phyloP scores from a whole-genome alignment of 2,113 vertebrate genomes.

The Onychostruthus taczanowskii region DNA sequence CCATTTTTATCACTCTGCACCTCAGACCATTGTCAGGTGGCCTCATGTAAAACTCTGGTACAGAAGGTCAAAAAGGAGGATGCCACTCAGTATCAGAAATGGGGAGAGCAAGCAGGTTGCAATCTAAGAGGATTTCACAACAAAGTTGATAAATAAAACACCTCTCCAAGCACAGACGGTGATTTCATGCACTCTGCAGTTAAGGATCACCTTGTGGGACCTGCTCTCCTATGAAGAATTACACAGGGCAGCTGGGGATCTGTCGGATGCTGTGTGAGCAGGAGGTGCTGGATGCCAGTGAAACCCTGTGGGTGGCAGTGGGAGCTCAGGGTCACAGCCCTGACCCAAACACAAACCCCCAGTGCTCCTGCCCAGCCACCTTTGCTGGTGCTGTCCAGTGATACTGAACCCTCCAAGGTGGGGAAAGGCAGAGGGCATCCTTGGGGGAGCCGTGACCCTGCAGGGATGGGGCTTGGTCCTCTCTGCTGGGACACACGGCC shows the following conservation, averaged over 20 bases:
- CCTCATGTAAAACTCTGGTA: background rate
- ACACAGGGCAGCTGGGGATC: background rate
- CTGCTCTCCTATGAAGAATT: background rate
- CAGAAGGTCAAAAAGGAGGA: background rate
- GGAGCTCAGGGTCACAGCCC: background rate
- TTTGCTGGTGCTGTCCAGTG: background rate
- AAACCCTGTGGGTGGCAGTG: background rate
- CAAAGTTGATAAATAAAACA: background rate
- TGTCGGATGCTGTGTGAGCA: background rate
- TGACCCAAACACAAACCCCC: background rate
- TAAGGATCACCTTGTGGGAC: background rate
- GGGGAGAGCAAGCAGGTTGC: background rate
- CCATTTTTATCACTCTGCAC: background rate
- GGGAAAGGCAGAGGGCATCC: background rate
- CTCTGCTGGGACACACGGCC: background rate
- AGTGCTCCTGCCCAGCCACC: background rate
- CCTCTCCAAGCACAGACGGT: background rate
- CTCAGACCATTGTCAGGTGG: background rate
- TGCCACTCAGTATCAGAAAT: background rate
- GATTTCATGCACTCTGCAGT: constrained; percentile 1
- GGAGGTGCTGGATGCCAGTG: background rate
- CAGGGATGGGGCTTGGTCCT: background rate
- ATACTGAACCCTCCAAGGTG: background rate
- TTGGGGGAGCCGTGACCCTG: background rate
- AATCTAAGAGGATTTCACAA: background rate